Base-by-base conservation (phyloP, 1,140 invertebrate genomes). In the Augochlora pura region DNA sequence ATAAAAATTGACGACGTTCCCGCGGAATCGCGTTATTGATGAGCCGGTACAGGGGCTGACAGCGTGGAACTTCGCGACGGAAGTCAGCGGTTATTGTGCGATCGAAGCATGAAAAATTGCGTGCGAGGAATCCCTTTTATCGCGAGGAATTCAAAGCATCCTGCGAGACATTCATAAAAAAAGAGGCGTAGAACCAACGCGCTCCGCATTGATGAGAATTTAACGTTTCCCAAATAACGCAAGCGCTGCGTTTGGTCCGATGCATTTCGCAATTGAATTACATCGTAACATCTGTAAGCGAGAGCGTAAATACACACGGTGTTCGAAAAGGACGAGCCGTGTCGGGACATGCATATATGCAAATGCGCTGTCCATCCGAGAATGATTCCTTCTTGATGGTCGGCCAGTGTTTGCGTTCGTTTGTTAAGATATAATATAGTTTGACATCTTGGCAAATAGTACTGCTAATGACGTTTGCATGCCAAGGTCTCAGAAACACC, bases 401-500 rank as follows among this genome's bases (percentile, higher is more conserved):
- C 18, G 27, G 7, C 32, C 27, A 32, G 39, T 63, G 18, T 18
- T 63, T 63, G 39, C 2, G 14, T n/a, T 64, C 32, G 25, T 27
- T n/a, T 21, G 62, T 18, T 27, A 6, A 49, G 39, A 66, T 10
- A n/a, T 65, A 46, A 65, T 46, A 23, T 12, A 65, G n/a, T 46
- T 57, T 23, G 57, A 59, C 9, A 23, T 12, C 21, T 66, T 25
- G 64, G 54, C 21, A 57, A 25, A 49, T n/a, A 21, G 12, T 39
- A 2, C 2, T 21, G 18, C 38, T 64, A 79, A 46, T 49, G 0
- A 42, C 7, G 57, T 71, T 67, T n/a, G 54, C 49, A 21, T 52
- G 59, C 64, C 46, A n/a, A 79, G 71, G 46, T 49, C 62, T 64
- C 57, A 52, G 52, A 38, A 69, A 74, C 25, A 46, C n/a, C 39